These are phyloP conservation scores for Actinernus sp. DNA, from an alignment of 92 coral and sea anemone genomes.

Conservation along the genomic window DNA sequence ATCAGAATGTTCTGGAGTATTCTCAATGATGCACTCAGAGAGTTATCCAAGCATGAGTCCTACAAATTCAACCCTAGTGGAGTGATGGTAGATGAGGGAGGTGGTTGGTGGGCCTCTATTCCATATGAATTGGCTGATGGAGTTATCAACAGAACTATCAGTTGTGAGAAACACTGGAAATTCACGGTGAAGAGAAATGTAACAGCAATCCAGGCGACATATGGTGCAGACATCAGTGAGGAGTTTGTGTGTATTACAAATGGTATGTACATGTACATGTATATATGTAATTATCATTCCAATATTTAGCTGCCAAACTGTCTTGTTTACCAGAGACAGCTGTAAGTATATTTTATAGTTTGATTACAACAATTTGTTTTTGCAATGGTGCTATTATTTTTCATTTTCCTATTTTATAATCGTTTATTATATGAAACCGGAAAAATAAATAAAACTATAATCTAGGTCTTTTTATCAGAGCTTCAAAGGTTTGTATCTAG, in stretches of 20 bases:
- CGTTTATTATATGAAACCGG: no score
- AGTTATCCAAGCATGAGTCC: constrained; percentile 14
- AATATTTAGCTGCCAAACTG: no score
- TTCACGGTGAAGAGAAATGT: constrained; percentile 61
- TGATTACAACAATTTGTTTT: no score
- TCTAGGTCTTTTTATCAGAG: no score
- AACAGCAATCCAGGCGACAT: constrained; percentile 50
- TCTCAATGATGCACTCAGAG: constrained; percentile 33
- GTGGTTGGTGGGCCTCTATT: constrained; percentile 73
- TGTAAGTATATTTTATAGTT: no score
- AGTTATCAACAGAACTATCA: constrained; percentile 50
- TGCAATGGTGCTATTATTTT: no score
- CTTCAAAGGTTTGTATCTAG: no score
- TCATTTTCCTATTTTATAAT: no score
- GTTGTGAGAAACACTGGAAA: constrained; percentile 66
- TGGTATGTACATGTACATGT: no score
- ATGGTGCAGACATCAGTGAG: constrained; percentile 47
- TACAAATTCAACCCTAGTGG: constrained; percentile 69
- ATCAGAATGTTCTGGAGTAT: constrained; percentile 55
- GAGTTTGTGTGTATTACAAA: constrained; percentile 56
- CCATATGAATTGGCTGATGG: constrained; percentile 52
- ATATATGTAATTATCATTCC: neutral
- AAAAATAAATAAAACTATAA: no score
- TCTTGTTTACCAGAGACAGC: no score
- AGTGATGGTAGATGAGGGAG: constrained; percentile 61